These are phyloP conservation scores for Lacanobia oleracea DNA, from an alignment of 2,888 invertebrate species.

Conservation along the genomic window DNA sequence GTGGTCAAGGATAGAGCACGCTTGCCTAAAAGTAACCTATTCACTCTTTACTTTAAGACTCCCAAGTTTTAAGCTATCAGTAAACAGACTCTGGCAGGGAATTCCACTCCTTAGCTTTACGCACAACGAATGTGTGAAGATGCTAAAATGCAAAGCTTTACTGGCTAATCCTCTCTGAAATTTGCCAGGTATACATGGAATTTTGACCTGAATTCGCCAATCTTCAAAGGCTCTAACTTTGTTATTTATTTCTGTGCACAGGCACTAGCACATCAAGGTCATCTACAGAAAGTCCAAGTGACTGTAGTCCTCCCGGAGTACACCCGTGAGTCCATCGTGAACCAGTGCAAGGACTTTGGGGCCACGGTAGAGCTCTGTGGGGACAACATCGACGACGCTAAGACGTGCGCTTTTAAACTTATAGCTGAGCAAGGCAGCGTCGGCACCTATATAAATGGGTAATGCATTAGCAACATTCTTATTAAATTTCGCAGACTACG, in stretches of 20 bases:
- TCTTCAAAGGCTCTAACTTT: background rate
- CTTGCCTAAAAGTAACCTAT: too few relatives aligned
- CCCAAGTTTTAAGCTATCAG: too few relatives aligned
- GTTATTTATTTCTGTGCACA: constrained; percentile 46
- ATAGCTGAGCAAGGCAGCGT: constrained; percentile 91
- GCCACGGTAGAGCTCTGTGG: constrained; percentile 95
- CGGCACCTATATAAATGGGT: constrained; percentile 95
- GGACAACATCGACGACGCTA: constrained; percentile 94
- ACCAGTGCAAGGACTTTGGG: constrained; percentile 94
- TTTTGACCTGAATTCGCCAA: too few relatives aligned
- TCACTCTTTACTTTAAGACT: too few relatives aligned
- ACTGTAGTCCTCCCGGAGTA: constrained; percentile 96
- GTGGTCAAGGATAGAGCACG: too few relatives aligned
- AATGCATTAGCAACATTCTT: background rate
- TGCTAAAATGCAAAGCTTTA: too few relatives aligned
- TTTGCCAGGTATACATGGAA: too few relatives aligned
- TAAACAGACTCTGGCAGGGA: too few relatives aligned
- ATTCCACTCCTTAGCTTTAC: too few relatives aligned
- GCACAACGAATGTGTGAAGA: too few relatives aligned
- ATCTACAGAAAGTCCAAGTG: constrained; percentile 91
- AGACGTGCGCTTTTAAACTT: constrained; percentile 93
- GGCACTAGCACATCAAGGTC: constrained; percentile 93
- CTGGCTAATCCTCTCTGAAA: too few relatives aligned
- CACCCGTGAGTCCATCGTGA: constrained; percentile 95
- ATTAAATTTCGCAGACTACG: background rate